These are phyloP conservation scores for Lysandra bellargus DNA, from an alignment of 2,888 invertebrate genomes.

Conservation along the genomic window DNA sequence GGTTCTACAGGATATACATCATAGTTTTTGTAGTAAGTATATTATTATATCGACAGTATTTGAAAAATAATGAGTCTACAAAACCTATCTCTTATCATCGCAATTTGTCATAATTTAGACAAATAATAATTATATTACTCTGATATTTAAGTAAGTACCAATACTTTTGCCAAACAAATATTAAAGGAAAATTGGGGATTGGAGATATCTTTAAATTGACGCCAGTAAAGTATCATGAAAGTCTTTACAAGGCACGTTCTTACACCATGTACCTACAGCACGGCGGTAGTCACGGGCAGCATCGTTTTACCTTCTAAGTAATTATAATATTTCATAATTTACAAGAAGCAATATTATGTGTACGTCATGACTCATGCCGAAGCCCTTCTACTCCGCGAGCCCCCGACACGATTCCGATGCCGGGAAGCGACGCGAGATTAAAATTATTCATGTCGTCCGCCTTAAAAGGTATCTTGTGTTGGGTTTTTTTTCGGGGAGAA, in stretches of 20 bases:
- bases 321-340: constrained; percentile 11
- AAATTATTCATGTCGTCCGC: not conserved
- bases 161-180: not conserved
- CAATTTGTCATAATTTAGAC: not conserved
- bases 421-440: no score
- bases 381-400: constrained; percentile 9
- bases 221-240: constrained; percentile 11
- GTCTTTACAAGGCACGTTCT: constrained; percentile 31
- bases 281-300: constrained; percentile 19
- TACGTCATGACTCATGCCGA: not conserved
- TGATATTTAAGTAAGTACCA: not conserved
- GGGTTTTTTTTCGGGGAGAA: no score
- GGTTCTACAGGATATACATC: not conserved
- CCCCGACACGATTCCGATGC: not conserved
- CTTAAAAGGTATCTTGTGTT: not conserved
- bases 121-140: not conserved
- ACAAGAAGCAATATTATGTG: constrained; percentile 11
- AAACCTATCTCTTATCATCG: not conserved
- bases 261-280: constrained; percentile 26
- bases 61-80: not conserved
- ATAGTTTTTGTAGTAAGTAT: not conserved
- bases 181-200: not conserved
- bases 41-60: not conserved
- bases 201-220: constrained; percentile 24
- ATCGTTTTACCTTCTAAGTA: constrained; percentile 22